phyloP scores from a whole-genome alignment of 2,797 vertebrate species.

The Antennarius maculatus region DNA sequence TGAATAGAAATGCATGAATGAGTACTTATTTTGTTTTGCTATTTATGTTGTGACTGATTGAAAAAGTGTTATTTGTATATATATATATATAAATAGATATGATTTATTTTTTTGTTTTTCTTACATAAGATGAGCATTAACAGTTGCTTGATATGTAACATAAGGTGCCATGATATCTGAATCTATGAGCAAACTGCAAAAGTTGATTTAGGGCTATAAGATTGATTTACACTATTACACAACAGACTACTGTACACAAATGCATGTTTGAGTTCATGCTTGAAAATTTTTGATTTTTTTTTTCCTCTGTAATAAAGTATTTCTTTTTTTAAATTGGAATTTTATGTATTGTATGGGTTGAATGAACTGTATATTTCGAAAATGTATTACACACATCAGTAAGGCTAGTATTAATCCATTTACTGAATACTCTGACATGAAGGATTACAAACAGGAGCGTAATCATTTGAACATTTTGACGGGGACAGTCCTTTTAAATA shows the following conservation, averaged over 20 bases:
- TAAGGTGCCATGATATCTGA: constrained; percentile 39
- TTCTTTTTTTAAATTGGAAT: constrained; percentile 25
- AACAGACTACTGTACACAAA: constrained; percentile 61
- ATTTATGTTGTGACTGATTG: constrained; percentile 62
- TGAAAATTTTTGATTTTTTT: constrained; percentile 45
- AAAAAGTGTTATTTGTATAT: constrained; percentile 27
- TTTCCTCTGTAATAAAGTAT: constrained; percentile 56
- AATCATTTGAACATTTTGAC: too few relatives aligned
- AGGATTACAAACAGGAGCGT: background rate
- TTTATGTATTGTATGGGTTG: background rate
- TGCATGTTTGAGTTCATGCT: constrained; percentile 59
- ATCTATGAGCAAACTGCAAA: constrained; percentile 35
- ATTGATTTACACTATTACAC: constrained; percentile 31
- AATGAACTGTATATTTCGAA: background rate
- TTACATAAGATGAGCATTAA: constrained; percentile 9
- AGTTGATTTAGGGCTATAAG: constrained; percentile 46
- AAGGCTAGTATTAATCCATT: background rate
- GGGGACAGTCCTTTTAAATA: too few relatives aligned
- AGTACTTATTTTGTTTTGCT: constrained; percentile 37
- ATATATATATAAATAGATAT: constrained; percentile 26
- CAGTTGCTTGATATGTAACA: constrained; percentile 23
- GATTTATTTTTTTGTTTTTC: constrained; percentile 16
- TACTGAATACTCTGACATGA: background rate
- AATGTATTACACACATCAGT: background rate
- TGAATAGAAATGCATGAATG: constrained; percentile 41